Percentiles rank a stretch among this genome's conserved stretches.
These are phyloP conservation scores for Chloroclysta siterata DNA, from an alignment of 2,888 invertebrate genomes.

Conservation along the genomic window DNA sequence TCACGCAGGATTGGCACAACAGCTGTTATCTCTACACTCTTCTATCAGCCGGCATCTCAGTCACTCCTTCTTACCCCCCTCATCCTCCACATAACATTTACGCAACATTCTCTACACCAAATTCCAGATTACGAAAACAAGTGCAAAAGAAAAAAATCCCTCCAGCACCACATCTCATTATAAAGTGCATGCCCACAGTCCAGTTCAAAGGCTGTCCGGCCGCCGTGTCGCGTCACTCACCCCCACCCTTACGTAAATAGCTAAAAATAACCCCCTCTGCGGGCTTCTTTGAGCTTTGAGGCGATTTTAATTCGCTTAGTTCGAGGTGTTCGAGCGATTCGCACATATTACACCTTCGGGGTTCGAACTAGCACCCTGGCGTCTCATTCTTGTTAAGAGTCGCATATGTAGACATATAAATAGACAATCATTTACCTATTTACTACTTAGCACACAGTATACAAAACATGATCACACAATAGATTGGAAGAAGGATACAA, in stretches of 20 bases:
- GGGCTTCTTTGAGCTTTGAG: constrained; percentile 81
- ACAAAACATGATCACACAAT: no score
- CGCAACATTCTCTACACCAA: not conserved
- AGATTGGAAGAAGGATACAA: no score
- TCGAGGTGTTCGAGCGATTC: constrained; percentile 52
- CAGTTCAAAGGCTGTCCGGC: constrained; percentile 67
- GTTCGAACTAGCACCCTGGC: not conserved
- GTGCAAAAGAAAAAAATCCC: not conserved
- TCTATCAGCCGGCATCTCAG: no score
- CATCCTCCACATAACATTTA: not conserved
- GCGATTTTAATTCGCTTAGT: constrained; percentile 81
- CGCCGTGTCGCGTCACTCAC: constrained; percentile 36
- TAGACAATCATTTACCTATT: no score
- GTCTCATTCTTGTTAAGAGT: no score
- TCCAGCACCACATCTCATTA: constrained; percentile 42
- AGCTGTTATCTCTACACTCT: no score
- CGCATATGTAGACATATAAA: no score
- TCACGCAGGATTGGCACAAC: no score
- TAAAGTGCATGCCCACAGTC: constrained; percentile 40
- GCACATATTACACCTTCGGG: not conserved
- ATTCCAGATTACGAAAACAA: constrained; percentile 8
- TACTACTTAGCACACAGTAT: no score
- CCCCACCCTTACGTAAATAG: constrained; percentile 60
- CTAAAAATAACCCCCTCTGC: constrained; percentile 66
- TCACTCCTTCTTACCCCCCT: no score